These are phyloP conservation scores for Eurystomus gularis DNA, from an alignment of 2,113 vertebrate species.

Conservation along the genomic window DNA sequence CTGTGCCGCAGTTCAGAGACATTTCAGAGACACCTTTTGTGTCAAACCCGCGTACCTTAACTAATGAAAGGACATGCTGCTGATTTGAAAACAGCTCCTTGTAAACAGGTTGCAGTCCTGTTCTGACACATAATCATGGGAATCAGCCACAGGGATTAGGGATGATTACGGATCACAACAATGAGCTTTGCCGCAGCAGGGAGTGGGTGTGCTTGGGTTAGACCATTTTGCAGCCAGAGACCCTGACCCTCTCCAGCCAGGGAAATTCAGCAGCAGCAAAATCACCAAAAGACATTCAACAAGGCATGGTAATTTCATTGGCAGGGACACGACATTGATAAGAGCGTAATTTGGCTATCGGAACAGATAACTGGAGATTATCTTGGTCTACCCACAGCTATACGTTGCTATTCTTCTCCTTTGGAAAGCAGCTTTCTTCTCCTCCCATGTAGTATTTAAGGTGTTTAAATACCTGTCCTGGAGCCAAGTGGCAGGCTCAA, in stretches of 20 bases:
- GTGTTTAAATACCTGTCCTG: background rate
- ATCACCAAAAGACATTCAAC: accelerated
- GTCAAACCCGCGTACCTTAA: background rate
- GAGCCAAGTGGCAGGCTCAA: background rate
- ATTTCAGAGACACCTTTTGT: background rate
- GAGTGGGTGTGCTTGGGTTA: background rate
- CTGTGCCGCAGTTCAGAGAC: background rate
- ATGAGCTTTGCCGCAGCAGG: background rate
- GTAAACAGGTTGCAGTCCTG: background rate
- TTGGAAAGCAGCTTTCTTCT: slow-evolving; percentile 9
- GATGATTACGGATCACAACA: background rate
- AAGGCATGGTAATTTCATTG: background rate
- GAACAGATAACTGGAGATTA: slow-evolving; percentile 11
- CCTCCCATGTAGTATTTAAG: background rate
- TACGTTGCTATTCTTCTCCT: background rate
- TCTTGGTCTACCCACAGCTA: background rate
- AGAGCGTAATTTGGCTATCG: background rate
- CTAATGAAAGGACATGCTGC: background rate
- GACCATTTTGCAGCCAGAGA: background rate
- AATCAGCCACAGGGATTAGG: background rate
- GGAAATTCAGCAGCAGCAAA: background rate
- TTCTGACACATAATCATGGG: background rate
- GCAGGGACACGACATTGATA: background rate
- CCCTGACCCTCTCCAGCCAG: background rate
- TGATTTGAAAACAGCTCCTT: background rate